Base-by-base conservation (phyloP, 2,888 invertebrate species). In the Sminthurides aquaticus region DNA sequence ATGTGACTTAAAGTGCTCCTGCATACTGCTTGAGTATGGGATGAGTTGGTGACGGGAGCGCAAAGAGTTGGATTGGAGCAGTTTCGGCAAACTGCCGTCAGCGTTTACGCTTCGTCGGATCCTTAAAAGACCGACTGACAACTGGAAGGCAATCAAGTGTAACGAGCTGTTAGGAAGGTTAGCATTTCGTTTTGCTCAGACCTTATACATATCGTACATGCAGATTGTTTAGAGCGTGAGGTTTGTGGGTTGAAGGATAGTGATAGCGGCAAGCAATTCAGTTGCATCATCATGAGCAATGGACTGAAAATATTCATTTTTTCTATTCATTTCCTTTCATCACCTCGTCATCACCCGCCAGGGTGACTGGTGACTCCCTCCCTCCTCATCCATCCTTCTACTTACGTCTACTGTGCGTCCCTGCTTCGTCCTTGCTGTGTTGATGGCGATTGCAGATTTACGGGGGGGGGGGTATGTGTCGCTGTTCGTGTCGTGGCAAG, bases 141-240 rank as follows among this genome's bases (percentile, higher is more conserved):
- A 66, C 66, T 62, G 49, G 66, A 62, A 62, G 59, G 62, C 66
- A 66, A 66, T 66, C 62, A 66, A 66, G 62, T 62, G 61, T 66
- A 57, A 66, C 66, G 58, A 34, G 62, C 57, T 62, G 24, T 24
- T 56, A 49, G 56, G 57, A 62, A 62, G 48, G 57, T 55, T 62
- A 48, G 56, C 48, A 34, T 15, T 11, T 5, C 43, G 43, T 34
- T 15, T 11, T 11, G 55, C 43, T 34, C 43, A 58, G 48, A 29
- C 34, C 58, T 43, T 43, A 43, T 58, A 34, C 43, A 18, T 22
- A 2, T 20, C 27, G 22, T 57, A 24, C 26, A 25, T 15, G 27
- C 26, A 26, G 2, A 56, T n/a, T 56, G 27, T 56, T 1, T 25
- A 56, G 2, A 27, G 27, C 22, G 2, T 34, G 34, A 28, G 8